Evolutionary conservation across 2,888 invertebrate species (phyloP).

Genomic region (Lomographa bimaculata): DNA sequence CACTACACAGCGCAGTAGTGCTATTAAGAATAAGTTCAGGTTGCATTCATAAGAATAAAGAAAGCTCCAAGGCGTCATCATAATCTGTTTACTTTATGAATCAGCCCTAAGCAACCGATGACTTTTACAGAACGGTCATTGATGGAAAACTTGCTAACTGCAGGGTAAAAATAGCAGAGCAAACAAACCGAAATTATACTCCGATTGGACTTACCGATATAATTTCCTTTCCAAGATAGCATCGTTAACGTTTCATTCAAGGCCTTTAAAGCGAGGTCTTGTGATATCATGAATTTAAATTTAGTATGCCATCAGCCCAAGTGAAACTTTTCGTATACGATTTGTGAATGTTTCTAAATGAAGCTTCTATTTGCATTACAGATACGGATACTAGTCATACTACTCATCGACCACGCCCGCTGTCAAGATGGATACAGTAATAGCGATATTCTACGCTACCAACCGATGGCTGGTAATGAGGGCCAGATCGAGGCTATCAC

Average conservation of each 20-base stretch:
- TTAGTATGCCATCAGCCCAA: slow-evolving; percentile 8
- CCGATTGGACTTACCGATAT: not conserved
- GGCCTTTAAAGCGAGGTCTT: not conserved
- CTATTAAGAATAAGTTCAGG: slow-evolving; percentile 17
- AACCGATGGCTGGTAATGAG: slow-evolving; percentile 61
- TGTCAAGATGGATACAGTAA: slow-evolving; percentile 73
- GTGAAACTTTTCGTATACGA: slow-evolving; percentile 8
- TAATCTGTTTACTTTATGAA: slow-evolving; percentile 8
- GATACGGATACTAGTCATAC: slow-evolving; percentile 75
- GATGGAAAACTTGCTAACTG: slow-evolving; percentile 18
- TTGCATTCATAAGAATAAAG: slow-evolving; percentile 22
- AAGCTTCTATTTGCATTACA: slow-evolving; percentile 50
- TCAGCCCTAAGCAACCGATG: slow-evolving; percentile 10
- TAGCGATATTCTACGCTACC: slow-evolving; percentile 63
- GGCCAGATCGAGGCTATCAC: slow-evolving; percentile 59
- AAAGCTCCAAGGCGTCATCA: slow-evolving; percentile 22
- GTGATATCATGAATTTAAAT: not conserved
- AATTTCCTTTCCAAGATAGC: not conserved
- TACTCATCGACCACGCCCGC: slow-evolving; percentile 52
- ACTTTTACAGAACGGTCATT: slow-evolving; percentile 11
- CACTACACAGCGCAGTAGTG: not conserved
- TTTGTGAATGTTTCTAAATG: slow-evolving; percentile 31
- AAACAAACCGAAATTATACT: not conserved
- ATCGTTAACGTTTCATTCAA: not conserved
- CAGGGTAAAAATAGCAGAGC: not conserved